These are phyloP conservation scores for Ennomos fuscantarius DNA, from an alignment of 2,888 invertebrate genomes.

Conservation along the genomic window DNA sequence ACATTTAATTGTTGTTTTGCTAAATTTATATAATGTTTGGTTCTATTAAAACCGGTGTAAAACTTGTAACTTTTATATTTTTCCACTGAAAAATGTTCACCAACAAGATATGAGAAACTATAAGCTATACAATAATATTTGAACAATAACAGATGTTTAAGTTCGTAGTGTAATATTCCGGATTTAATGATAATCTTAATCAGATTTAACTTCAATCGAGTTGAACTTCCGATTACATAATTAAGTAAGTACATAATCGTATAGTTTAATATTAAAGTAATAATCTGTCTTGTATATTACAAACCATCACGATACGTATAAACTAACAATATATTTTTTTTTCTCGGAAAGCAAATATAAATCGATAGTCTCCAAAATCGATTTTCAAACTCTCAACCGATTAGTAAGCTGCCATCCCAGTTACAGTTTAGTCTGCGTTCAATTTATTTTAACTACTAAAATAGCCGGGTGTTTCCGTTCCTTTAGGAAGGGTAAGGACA, in stretches of 20 bases:
- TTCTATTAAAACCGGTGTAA: background rate
- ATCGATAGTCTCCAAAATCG: background rate
- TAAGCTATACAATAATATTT: constrained; percentile 16
- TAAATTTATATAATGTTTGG: background rate
- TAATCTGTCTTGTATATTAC: no score
- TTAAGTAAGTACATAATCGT: background rate
- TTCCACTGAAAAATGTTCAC: constrained; percentile 12
- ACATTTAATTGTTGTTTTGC: background rate
- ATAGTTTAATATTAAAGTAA: no score
- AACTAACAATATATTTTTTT: no score
- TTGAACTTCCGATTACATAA: constrained; percentile 18
- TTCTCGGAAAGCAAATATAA: no score
- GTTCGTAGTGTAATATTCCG: constrained; percentile 13
- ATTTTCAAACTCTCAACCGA: constrained; percentile 2
- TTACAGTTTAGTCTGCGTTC: constrained; percentile 43
- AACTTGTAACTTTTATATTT: background rate
- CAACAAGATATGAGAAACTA: background rate
- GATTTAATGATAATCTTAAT: constrained; percentile 11
- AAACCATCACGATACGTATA: no score
- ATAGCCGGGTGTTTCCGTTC: constrained; percentile 63
- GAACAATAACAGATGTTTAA: constrained; percentile 8
- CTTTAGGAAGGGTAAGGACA: constrained; percentile 38
- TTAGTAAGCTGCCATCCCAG: constrained; percentile 14
- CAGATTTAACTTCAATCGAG: constrained; percentile 8
- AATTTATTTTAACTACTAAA: constrained; percentile 74